These are phyloP conservation scores for Drosophila chauvacae DNA, from an alignment of 1,140 invertebrate species.

Conservation along the genomic window DNA sequence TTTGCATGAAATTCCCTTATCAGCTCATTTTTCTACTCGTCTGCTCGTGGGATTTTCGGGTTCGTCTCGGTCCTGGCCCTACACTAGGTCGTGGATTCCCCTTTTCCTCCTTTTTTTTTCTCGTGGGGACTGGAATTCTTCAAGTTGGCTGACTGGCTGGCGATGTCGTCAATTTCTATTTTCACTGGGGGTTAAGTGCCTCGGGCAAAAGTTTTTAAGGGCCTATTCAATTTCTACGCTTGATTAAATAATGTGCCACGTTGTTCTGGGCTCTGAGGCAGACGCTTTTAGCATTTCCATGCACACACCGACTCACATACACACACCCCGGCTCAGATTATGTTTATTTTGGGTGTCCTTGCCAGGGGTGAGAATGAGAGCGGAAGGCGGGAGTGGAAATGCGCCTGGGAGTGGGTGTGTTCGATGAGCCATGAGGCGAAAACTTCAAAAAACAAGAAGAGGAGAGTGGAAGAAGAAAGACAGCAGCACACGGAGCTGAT, in stretches of 20 bases:
- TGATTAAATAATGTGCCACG: slow-evolving; percentile 82
- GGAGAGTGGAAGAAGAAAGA: slow-evolving; percentile 25
- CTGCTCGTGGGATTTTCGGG: slow-evolving; percentile 24
- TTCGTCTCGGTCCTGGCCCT: background rate
- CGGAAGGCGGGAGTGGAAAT: background rate
- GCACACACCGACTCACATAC: slow-evolving; percentile 38
- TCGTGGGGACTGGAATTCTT: slow-evolving; percentile 32
- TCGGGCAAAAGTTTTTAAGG: slow-evolving; percentile 80
- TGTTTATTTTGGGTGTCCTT: slow-evolving; percentile 75
- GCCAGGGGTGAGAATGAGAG: slow-evolving; percentile 34
- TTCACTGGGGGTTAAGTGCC: slow-evolving; percentile 79
- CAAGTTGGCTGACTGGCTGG: slow-evolving; percentile 39
- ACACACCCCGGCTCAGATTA: slow-evolving; percentile 69
- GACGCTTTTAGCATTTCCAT: slow-evolving; percentile 78
- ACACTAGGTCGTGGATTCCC: background rate
- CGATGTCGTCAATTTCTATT: slow-evolving; percentile 79
- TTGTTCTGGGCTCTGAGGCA: slow-evolving; percentile 54
- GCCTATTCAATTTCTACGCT: slow-evolving; percentile 82
- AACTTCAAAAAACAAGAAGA: slow-evolving; percentile 67
- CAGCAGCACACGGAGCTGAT: slow-evolving; percentile 27
- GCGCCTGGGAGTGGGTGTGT: slow-evolving; percentile 27
- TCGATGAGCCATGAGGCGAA: slow-evolving; percentile 75
- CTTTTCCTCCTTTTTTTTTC: slow-evolving; percentile 12
- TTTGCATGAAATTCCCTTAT: slow-evolving; percentile 82
- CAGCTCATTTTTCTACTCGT: slow-evolving; percentile 67